These are phyloP conservation scores for Crocidura indochinensis DNA, from an alignment of 2,797 vertebrate species.

Conservation along the genomic window DNA sequence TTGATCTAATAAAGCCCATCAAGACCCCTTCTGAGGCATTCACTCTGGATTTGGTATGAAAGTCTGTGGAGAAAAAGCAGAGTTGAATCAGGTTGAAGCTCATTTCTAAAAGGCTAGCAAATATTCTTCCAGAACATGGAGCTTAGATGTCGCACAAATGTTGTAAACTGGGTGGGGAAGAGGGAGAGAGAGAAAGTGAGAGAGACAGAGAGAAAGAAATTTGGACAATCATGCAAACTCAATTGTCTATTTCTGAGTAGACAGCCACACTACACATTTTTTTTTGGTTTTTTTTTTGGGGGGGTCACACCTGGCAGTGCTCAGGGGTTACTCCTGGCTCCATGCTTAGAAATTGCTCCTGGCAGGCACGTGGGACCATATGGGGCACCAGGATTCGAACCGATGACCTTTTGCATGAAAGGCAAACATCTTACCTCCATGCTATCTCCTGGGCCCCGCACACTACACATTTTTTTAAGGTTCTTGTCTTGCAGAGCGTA, in stretches of 20 bases:
- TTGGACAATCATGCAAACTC: not conserved
- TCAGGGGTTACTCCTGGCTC: too few relatives aligned
- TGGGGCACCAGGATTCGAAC: too few relatives aligned
- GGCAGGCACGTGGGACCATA: too few relatives aligned
- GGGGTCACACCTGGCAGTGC: too few relatives aligned
- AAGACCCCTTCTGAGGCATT: constrained; percentile 82
- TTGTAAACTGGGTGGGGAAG: not conserved
- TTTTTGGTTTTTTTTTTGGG: too few relatives aligned
- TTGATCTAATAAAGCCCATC: constrained; percentile 81
- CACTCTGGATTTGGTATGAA: constrained; percentile 76
- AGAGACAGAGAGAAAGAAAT: not conserved
- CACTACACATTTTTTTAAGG: too few relatives aligned
- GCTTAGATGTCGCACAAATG: constrained; percentile 34
- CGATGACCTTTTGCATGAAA: too few relatives aligned
- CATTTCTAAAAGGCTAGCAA: constrained; percentile 63
- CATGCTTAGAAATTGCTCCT: too few relatives aligned
- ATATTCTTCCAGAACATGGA: constrained; percentile 12
- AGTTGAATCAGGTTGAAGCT: constrained; percentile 72
- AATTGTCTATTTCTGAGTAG: constrained; percentile 18
- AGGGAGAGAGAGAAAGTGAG: not conserved
- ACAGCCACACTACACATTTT: constrained; percentile 17
- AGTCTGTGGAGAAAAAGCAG: constrained; percentile 61
- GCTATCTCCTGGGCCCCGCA: too few relatives aligned
- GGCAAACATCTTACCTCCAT: too few relatives aligned
- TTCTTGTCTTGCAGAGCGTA: constrained; percentile 58